Evolutionary conservation across 53 echinoderm and acorn worm species (phyloP).

Genomic region (Arbacia lixula): DNA sequence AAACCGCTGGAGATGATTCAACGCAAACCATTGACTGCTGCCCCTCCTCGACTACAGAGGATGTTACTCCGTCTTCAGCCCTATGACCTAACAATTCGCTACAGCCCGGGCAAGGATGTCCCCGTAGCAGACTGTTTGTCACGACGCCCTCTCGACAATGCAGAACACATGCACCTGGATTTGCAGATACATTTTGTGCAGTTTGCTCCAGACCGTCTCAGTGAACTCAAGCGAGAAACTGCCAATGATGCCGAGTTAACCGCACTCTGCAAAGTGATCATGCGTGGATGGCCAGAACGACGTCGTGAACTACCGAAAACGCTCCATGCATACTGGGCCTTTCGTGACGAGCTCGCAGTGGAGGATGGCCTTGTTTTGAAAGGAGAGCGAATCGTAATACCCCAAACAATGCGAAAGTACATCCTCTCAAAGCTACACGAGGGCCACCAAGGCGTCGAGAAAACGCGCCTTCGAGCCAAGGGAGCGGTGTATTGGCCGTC

Average conservation of each 20-base stretch:
- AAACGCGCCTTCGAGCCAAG: conserved; percentile 63
- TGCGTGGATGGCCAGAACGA: conserved; percentile 77
- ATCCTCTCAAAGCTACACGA: conserved; percentile 59
- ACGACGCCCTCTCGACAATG: no score
- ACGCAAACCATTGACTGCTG: conserved; percentile 13
- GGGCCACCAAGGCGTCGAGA: conserved; percentile 61
- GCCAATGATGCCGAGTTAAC: conserved; percentile 66
- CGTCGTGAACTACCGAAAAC: conserved; percentile 56
- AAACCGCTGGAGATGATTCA: conserved; percentile 48
- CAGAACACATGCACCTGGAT: no score
- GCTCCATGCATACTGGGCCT: conserved; percentile 63
- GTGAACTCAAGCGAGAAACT: conserved; percentile 53
- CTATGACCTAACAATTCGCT: conserved; percentile 36
- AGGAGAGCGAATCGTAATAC: conserved; percentile 73
- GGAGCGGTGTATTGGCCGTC: conserved; percentile 70
- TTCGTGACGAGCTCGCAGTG: conserved; percentile 67
- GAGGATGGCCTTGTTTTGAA: conserved; percentile 70
- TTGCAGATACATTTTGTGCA: no score
- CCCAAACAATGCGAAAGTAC: conserved; percentile 56
- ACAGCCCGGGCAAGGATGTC: conserved; percentile 68
- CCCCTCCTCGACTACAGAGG: conserved; percentile 45
- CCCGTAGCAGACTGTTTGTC: conserved; percentile 60
- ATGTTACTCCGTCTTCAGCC: conserved; percentile 30
- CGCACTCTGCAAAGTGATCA: conserved; percentile 59
- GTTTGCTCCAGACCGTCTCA: conserved; percentile 39